A percentile compares a stretch with the other conserved stretches of the same genome.
Conservation (phyloP, 1,140 invertebrate species). For the Lordiphosa clarofinis region DNA sequence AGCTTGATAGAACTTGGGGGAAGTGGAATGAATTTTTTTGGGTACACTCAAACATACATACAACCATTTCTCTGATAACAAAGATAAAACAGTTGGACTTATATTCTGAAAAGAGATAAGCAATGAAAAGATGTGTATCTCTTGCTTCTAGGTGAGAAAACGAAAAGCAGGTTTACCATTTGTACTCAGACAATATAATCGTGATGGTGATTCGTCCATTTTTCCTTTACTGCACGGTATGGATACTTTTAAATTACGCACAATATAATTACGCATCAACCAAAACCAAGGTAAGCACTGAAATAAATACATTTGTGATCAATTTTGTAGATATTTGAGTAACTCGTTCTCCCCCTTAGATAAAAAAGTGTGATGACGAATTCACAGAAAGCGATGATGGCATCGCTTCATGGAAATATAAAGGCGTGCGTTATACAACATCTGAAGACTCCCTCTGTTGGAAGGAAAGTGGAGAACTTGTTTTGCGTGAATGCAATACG, state of each 20-base stretch:
- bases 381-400: conserved; percentile 8
- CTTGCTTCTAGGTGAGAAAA: conserved; percentile 3
- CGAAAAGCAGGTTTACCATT: neutral
- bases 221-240: neutral
- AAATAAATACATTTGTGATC: too few relatives aligned
- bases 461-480: conserved; percentile 17
- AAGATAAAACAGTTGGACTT: conserved; percentile 28
- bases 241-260: neutral
- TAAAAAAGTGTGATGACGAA: conserved; percentile 32
- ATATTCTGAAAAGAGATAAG: conserved; percentile 26
- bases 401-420: conserved; percentile 35
- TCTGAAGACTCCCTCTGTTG: conserved; percentile 37
- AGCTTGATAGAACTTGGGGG: conserved; percentile 2
- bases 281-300: conserved; percentile 15
- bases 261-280: neutral
- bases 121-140: conserved; percentile 26
- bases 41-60: conserved; percentile 9
- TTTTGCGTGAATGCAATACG: conserved; percentile 38
- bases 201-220: conserved; percentile 1
- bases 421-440: conserved; percentile 19
- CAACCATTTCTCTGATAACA: conserved; percentile 20
- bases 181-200: neutral
- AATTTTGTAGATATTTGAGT: neutral
- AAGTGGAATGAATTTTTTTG: conserved; percentile 8
- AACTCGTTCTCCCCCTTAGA: conserved; percentile 1